Base-by-base conservation (phyloP, 2,888 invertebrate species). In the Brenthis hecate region DNA sequence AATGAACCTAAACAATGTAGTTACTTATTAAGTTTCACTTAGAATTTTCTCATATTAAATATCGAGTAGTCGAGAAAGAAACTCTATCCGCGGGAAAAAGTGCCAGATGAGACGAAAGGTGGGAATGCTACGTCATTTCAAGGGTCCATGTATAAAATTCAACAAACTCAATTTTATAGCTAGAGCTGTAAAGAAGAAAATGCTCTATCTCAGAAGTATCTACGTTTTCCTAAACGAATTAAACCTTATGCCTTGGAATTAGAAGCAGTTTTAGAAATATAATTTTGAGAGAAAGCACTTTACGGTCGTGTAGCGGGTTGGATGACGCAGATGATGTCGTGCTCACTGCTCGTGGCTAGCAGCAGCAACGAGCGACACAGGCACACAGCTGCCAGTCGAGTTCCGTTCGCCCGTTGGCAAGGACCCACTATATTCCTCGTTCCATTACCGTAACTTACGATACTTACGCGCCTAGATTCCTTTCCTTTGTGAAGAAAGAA, bases 281-380 rank as follows among this genome's bases (percentile, higher is more conserved):
- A 66, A 74, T 67, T 73, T 67, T 75, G 87, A 90, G 91, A 92
- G 92, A 92, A 92, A 92, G 92, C 89, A 91, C 91, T 89, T 91
- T 91, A 88, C 87, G 89, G 86, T 86, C 82, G 86, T 87, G 85
- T 81, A 86, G 70, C 77, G 80, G 81, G 80, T 81, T 80, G 86
- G 84, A 88, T 91, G 92, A 92, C 92, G 92, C 87, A 92, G 91
- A 88, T 87, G 88, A 83, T 84, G 83, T 81, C 80, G 81, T 76
- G 73, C 77, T 75, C 79, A 75, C 74, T 76, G 75, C 77, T 75
- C 79, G 76, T 75, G 77, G 75, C 76, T 79, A 80, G 80, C 80
- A 80, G 75, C 78, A 77, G 74, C 79, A 78, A 56, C 68, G 50
- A 62, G 55, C 68, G 61, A 47, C 63, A 77, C 71, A 61, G 11